A percentile compares a stretch with the other conserved stretches of the same genome.
Conservation (phyloP, 1,140 invertebrate species). For the Drosophila pseudoobscura region DNA sequence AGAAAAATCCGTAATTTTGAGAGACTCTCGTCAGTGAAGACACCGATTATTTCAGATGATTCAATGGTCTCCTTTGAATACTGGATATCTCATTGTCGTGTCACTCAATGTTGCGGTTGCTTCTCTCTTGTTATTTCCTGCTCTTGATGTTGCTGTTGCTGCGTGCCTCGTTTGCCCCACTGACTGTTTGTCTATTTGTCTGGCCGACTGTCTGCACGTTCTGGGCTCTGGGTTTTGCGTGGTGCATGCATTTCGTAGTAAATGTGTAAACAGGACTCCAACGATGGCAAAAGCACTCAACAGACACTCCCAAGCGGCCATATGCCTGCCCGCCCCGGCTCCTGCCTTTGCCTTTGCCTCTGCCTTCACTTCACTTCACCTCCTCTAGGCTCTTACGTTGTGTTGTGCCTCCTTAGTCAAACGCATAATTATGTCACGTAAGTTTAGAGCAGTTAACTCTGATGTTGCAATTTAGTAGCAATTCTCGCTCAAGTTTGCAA, state of each 20-base stretch:
- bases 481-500: conserved; percentile 69
- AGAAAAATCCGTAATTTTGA: too few species aligned
- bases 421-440: conserved; percentile 82
- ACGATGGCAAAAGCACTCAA: conserved; percentile 35
- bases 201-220: conserved; percentile 68
- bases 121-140: neutral
- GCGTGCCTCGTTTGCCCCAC: neutral
- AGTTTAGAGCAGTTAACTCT: conserved; percentile 80
- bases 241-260: conserved; percentile 73
- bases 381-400: neutral
- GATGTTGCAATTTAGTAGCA: conserved; percentile 75
- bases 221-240: conserved; percentile 36
- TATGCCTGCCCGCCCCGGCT: conserved; percentile 55
- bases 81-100: too few species aligned
- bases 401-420: conserved; percentile 62
- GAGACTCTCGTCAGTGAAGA: too few species aligned
- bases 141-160: conserved; percentile 5
- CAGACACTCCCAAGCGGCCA: conserved; percentile 50
- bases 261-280: conserved; percentile 66
- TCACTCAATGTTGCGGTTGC: too few species aligned
- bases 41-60: too few species aligned
- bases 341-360: conserved; percentile 2
- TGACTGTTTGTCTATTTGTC: conserved; percentile 35
- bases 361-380: neutral
- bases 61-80: neutral